Conservation (phyloP, 2,113 vertebrate genomes). For the Dicerorhinus sumatrensis region DNA sequence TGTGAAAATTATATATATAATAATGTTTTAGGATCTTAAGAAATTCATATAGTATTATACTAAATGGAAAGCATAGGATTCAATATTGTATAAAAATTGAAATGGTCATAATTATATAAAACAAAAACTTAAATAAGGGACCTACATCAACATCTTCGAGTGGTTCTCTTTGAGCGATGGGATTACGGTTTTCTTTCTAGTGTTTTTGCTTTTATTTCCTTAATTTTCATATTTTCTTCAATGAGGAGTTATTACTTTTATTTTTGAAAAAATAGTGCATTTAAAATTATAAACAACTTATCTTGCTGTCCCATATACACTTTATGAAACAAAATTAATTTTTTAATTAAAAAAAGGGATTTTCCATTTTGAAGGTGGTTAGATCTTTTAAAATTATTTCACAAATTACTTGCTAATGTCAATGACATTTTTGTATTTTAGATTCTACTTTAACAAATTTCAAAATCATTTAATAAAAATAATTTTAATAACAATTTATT, state of each 20-base stretch:
- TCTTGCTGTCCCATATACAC: not conserved
- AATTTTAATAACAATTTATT: not conserved
- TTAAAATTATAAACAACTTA: constrained; percentile 12
- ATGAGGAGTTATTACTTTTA: not conserved
- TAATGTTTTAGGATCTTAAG: not conserved
- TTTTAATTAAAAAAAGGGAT: not conserved
- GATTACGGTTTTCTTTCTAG: not conserved
- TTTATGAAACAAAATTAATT: not conserved
- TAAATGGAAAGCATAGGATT: not conserved
- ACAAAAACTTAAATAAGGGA: not conserved
- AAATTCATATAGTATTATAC: not conserved
- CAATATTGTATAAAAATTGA: not conserved
- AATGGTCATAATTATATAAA: not conserved
- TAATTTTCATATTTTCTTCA: not conserved
- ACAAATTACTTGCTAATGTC: not conserved
- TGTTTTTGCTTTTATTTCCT: not conserved
- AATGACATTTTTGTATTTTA: not conserved
- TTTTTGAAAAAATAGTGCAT: not conserved
- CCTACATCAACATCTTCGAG: not conserved
- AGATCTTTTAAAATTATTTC: not conserved
- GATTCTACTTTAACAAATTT: not conserved
- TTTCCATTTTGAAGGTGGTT: not conserved
- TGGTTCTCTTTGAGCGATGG: not conserved
- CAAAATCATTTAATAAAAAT: constrained; percentile 29
- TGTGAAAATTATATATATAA: not conserved